These are phyloP conservation scores for Anguilla marmorata DNA, from an alignment of 2,797 vertebrate genomes.

Conservation along the genomic window DNA sequence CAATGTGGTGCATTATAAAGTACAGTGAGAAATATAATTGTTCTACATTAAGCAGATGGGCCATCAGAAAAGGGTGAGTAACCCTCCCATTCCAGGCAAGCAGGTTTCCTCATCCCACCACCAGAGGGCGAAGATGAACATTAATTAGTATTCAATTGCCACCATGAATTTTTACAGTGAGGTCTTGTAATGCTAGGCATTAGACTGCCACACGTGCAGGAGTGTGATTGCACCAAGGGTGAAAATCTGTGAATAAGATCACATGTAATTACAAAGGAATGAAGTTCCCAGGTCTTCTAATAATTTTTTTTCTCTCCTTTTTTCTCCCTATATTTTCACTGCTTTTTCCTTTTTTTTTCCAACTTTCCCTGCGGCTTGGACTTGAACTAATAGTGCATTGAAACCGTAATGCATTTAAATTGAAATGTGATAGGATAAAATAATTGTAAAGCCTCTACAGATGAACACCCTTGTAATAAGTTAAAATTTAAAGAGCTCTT, in stretches of 20 bases:
- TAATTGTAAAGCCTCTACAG: neutral
- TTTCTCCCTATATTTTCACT: neutral
- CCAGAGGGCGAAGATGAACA: neutral
- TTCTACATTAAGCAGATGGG: neutral
- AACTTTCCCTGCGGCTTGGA: neutral
- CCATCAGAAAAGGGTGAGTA: neutral
- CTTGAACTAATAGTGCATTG: neutral
- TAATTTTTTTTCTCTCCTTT: neutral
- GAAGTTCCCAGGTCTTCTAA: neutral
- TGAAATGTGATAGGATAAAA: neutral
- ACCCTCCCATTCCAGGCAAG: no score
- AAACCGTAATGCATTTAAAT: neutral
- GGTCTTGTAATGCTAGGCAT: neutral
- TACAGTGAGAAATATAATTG: neutral
- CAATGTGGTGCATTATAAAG: neutral
- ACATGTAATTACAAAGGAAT: neutral
- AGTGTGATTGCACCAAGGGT: neutral
- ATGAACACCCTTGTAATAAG: constrained; percentile 1
- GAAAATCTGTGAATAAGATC: neutral
- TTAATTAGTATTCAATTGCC: neutral
- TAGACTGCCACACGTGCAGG: neutral
- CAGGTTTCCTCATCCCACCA: neutral
- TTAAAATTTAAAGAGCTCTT: neutral
- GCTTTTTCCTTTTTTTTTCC: neutral
- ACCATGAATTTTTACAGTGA: neutral